phyloP scores from a whole-genome alignment of 2,888 invertebrate genomes.

The Pedicia rivosa region DNA sequence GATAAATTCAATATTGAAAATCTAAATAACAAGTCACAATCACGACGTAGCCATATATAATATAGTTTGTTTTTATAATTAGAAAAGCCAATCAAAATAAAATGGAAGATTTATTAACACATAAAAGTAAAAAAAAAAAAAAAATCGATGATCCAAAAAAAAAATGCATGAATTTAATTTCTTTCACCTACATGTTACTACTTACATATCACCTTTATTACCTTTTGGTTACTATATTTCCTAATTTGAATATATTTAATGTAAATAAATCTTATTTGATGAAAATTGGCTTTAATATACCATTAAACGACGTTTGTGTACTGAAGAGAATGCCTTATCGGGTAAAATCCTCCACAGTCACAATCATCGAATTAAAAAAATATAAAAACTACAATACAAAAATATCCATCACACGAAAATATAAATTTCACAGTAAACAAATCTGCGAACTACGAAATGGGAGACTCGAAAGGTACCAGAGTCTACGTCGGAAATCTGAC shows the following conservation, averaged over 20 bases:
- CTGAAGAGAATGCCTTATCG: no score
- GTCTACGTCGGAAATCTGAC: conserved; percentile 83
- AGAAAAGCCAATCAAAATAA: conserved; percentile 2
- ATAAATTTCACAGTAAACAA: conserved; percentile 6
- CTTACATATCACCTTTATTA: no score
- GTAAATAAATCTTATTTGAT: no score
- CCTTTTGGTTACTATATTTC: neutral
- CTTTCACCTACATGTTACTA: neutral
- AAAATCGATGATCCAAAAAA: no score
- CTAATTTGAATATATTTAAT: conserved; percentile 1
- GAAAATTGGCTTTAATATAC: conserved; percentile 3
- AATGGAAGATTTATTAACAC: conserved; percentile 1
- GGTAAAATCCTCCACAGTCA: conserved; percentile 2
- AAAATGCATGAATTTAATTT: conserved; percentile 2
- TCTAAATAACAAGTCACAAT: conserved; percentile 6
- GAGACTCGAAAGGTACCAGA: conserved; percentile 44
- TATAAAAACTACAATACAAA: conserved; percentile 1
- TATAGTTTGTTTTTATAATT: neutral
- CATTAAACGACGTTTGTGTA: conserved; percentile 2
- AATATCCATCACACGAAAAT: conserved; percentile 2
- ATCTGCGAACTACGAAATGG: conserved; percentile 16
- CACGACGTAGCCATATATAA: conserved; percentile 2
- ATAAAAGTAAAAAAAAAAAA: no score
- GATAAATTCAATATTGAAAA: neutral
- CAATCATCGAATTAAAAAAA: conserved; percentile 3